Evolutionary conservation across 2,113 vertebrate species (phyloP).

Genomic region (Hucho hucho): DNA sequence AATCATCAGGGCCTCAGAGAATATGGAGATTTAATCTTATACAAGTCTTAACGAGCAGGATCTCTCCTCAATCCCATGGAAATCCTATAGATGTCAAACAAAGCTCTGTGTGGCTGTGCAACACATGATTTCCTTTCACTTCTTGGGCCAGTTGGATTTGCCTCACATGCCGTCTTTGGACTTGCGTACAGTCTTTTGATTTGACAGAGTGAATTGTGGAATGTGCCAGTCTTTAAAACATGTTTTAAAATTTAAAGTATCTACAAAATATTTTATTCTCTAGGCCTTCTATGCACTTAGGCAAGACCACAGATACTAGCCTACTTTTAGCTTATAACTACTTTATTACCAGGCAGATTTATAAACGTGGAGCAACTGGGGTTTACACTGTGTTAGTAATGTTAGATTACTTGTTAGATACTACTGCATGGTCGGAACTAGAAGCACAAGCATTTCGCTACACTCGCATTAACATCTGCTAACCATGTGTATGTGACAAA

Average conservation of each 20-base stretch:
- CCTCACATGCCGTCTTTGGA: neutral
- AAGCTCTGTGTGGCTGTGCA: neutral
- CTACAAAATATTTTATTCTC: too few species aligned
- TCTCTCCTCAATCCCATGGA: conserved; percentile 24
- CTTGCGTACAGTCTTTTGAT: neutral
- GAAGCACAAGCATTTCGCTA: too few species aligned
- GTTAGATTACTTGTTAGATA: too few species aligned
- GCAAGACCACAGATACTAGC: neutral
- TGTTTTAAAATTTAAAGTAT: too few species aligned
- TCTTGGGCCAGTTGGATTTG: neutral
- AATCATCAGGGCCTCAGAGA: conserved; percentile 26
- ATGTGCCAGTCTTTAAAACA: neutral
- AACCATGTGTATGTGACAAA: too few species aligned
- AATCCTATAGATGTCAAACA: conserved; percentile 10
- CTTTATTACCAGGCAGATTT: neutral
- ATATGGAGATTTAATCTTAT: neutral
- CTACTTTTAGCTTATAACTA: too few species aligned
- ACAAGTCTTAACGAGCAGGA: too few species aligned
- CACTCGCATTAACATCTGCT: too few species aligned
- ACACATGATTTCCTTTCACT: neutral
- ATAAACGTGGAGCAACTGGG: neutral
- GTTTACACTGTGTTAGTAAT: conserved; percentile 12
- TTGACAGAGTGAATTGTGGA: neutral
- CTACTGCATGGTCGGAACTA: too few species aligned
- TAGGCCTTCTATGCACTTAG: neutral